Percentiles rank a stretch among this genome's conserved stretches.
phyloP scores from a whole-genome alignment of 2,113 vertebrate species.

The Lontra canadensis region DNA sequence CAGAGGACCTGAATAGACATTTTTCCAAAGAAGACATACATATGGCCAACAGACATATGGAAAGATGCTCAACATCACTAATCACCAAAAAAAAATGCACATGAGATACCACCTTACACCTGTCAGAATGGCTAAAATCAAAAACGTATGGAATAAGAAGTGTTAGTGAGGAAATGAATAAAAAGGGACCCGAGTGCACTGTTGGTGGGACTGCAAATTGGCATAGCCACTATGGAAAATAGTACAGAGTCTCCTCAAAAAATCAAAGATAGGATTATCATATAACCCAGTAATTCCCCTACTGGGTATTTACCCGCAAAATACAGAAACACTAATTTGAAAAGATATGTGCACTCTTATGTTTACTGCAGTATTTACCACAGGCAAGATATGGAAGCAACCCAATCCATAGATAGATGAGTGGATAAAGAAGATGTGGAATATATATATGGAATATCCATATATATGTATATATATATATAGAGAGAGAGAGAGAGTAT shows the following conservation, averaged over 20 bases:
- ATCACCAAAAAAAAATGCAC: neutral
- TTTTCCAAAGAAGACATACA: neutral
- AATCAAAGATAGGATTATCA: neutral
- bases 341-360: neutral
- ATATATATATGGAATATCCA: neutral
- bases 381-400: neutral
- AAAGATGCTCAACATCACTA: neutral
- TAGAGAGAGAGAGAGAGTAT: neutral
- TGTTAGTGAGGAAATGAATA: neutral
- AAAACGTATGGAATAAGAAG: neutral
- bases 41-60: neutral
- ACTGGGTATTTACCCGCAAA: neutral
- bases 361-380: neutral
- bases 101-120: neutral
- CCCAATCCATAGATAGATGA: neutral
- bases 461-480: neutral
- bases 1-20: neutral
- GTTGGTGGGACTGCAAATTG: neutral
- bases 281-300: neutral
- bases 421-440: neutral
- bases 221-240: neutral
- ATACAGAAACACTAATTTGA: neutral
- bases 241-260: neutral
- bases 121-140: neutral
- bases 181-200: neutral